Percentiles rank a stretch among this genome's conserved stretches.
Evolutionary conservation across 2,113 vertebrate species (phyloP).

Genomic region (Rhinopomastus cyanomelas): DNA sequence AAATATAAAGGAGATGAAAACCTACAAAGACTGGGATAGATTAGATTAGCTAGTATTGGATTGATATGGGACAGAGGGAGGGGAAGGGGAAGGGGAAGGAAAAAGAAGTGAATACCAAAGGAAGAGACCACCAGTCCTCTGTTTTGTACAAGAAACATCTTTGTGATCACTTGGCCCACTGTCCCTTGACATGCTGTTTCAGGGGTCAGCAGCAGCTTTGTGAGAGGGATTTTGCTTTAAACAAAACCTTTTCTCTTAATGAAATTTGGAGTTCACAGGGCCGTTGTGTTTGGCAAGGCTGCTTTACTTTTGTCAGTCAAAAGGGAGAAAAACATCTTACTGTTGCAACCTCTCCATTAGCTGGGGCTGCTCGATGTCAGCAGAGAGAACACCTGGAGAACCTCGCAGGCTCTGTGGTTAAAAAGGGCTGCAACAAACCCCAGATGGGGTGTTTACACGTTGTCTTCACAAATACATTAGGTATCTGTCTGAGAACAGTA

Average conservation of each 20-base stretch:
- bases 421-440: not conserved
- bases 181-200: not conserved
- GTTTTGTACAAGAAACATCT: not conserved
- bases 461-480: slow-evolving; percentile 11
- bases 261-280: not conserved
- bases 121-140: accelerated
- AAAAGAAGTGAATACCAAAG: not conserved
- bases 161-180: not conserved
- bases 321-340: not conserved
- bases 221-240: not conserved
- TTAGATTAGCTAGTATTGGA: not conserved
- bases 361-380: not conserved
- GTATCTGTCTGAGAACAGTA: not conserved
- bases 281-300: not conserved
- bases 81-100: not conserved
- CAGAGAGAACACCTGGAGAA: not conserved
- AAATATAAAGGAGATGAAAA: not conserved
- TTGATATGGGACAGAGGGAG: not conserved
- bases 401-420: not conserved
- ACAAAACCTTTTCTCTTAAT: not conserved
- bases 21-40: not conserved
- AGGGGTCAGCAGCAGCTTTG: not conserved
- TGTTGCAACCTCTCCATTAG: not conserved
- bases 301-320: not conserved
- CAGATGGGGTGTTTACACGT: not conserved